A percentile compares a stretch with the other conserved stretches of the same genome.
Conservation (phyloP, 2,113 vertebrate species). For the Pandion haliaetus region DNA sequence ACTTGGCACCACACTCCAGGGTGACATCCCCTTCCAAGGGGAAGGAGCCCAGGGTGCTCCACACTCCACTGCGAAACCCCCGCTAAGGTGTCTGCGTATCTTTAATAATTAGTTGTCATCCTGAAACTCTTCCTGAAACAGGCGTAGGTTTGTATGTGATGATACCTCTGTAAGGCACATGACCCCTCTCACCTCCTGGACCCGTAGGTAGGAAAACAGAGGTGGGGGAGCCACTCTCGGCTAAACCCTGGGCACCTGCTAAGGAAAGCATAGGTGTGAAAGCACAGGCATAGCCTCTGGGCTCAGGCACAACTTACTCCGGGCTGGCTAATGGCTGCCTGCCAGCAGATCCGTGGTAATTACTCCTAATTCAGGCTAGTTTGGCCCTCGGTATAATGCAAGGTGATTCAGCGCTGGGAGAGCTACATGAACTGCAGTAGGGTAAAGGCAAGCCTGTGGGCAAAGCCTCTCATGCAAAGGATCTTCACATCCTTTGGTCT, state of each 20-base stretch:
- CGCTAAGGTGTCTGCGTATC: background rate
- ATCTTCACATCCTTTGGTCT: background rate
- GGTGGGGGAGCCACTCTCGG: background rate
- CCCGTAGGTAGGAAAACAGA: background rate
- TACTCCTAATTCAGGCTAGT: background rate
- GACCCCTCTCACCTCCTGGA: background rate
- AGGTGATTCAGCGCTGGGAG: background rate
- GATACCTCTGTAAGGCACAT: accelerated
- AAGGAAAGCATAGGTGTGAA: background rate
- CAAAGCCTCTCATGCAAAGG: background rate
- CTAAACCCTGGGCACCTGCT: background rate
- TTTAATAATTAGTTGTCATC: background rate
- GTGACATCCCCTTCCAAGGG: background rate
- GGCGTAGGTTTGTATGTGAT: background rate
- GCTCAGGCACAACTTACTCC: background rate
- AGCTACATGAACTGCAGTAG: background rate
- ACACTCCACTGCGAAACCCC: background rate
- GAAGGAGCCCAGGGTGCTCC: background rate
- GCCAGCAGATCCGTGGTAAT: background rate
- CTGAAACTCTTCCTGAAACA: background rate
- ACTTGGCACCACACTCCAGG: background rate
- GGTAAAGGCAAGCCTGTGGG: background rate
- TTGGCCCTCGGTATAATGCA: background rate
- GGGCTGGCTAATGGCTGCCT: background rate
- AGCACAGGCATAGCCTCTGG: background rate